These are phyloP conservation scores for Papilio glaucus DNA, from an alignment of 1,140 invertebrate genomes.

Conservation along the genomic window DNA sequence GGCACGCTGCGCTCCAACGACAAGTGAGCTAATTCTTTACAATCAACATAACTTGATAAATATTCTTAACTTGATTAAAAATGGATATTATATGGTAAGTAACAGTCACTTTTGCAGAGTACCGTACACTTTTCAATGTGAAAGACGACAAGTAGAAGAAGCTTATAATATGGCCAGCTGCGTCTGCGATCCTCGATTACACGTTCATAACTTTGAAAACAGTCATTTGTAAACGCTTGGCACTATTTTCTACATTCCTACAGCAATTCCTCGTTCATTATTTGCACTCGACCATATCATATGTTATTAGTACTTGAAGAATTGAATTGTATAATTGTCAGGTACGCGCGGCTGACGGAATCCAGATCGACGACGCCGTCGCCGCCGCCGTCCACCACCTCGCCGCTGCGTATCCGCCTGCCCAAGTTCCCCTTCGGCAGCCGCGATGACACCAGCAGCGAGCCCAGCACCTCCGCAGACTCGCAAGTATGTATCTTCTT, in stretches of 20 bases:
- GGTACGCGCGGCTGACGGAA: conserved; percentile 88
- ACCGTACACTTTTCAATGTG: too few relatives aligned
- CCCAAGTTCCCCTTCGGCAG: conserved; percentile 70
- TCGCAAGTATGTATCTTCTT: too few relatives aligned
- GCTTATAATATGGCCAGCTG: too few relatives aligned
- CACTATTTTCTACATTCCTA: not conserved
- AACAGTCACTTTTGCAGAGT: too few relatives aligned
- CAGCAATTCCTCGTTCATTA: not conserved
- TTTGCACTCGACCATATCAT: not conserved
- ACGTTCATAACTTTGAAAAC: conserved; percentile 10
- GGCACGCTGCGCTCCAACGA: conserved; percentile 72
- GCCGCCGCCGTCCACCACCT: conserved; percentile 85
- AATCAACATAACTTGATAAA: too few relatives aligned
- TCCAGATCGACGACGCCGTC: conserved; percentile 90
- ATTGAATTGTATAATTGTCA: conserved; percentile 45
- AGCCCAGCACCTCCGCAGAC: conserved; percentile 74
- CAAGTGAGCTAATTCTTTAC: conserved; percentile 57
- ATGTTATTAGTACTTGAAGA: conserved; percentile 18
- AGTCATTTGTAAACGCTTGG: not conserved
- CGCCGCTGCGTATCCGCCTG: conserved; percentile 77
- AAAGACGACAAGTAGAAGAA: too few relatives aligned
- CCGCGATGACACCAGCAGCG: conserved; percentile 62
- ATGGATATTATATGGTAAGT: too few relatives aligned
- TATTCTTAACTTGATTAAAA: too few relatives aligned
- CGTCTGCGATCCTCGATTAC: too few relatives aligned